phyloP scores from a whole-genome alignment of 1,140 invertebrate genomes.

The Ceratitis capitata region DNA sequence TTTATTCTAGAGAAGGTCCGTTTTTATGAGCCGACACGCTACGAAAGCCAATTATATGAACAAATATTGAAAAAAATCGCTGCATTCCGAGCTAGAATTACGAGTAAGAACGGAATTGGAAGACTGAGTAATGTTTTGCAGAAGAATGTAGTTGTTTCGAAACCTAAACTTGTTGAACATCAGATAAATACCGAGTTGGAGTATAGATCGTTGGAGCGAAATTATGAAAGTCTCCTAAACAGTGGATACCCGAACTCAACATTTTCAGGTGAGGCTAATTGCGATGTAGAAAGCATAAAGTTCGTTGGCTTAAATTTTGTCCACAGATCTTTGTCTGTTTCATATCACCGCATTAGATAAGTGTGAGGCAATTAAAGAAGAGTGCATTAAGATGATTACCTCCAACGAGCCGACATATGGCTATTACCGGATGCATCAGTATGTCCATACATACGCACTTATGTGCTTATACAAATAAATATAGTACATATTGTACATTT shows the following conservation, averaged over 20 bases:
- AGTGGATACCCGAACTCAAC: conserved; percentile 51
- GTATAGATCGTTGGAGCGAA: conserved; percentile 50
- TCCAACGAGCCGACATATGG: conserved; percentile 52
- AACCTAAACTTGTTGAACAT: conserved; percentile 45
- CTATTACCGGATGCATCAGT: conserved; percentile 60
- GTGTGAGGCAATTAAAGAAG: conserved; percentile 37
- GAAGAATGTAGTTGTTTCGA: conserved; percentile 49
- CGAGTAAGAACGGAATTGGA: background rate
- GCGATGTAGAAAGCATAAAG: background rate
- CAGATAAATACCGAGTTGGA: conserved; percentile 54
- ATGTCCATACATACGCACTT: conserved; percentile 43
- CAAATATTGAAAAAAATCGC: conserved; percentile 53
- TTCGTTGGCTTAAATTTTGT: background rate
- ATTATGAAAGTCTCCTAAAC: conserved; percentile 49
- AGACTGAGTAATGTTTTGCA: conserved; percentile 53
- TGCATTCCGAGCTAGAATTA: conserved; percentile 41
- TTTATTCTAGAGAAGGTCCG: conserved; percentile 54
- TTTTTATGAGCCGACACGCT: conserved; percentile 53
- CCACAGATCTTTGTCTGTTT: conserved; percentile 38
- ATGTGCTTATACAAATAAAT: too few species aligned
- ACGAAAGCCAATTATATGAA: conserved; percentile 54
- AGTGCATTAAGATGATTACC: conserved; percentile 50
- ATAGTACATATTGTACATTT: background rate
- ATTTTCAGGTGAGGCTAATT: conserved; percentile 47
- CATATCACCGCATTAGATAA: conserved; percentile 46